Conservation (phyloP, 2,797 vertebrate genomes). For the Pantherophis vulpinus region DNA sequence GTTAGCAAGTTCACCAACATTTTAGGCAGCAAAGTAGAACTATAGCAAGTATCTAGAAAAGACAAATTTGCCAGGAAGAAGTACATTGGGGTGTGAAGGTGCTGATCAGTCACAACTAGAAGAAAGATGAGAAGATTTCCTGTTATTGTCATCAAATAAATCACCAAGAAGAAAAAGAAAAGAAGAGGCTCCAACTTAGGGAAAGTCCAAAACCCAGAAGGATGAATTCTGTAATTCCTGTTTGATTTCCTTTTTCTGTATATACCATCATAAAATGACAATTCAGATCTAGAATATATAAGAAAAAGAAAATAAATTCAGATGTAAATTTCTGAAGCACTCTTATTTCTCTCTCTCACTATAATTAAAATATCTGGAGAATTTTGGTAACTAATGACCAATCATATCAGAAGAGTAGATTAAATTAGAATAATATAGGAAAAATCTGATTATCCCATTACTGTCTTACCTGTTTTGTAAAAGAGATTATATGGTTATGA, state of each 20-base stretch:
- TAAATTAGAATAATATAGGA: neutral
- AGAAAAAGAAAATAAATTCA: neutral
- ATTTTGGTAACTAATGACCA: neutral
- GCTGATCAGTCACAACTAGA: neutral
- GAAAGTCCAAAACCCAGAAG: neutral
- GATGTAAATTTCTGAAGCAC: neutral
- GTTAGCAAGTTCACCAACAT: neutral
- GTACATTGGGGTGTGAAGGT: neutral
- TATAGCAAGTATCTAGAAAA: neutral
- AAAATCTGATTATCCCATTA: neutral
- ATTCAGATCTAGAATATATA: neutral
- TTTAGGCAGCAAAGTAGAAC: neutral
- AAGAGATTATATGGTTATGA: neutral
- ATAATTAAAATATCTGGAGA: neutral
- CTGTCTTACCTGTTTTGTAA: neutral
- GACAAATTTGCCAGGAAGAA: neutral
- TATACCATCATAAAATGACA: neutral
- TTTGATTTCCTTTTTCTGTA: neutral
- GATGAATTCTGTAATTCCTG: neutral
- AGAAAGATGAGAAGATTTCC: neutral
- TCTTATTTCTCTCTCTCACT: neutral
- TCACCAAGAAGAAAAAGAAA: neutral
- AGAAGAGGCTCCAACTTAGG: neutral
- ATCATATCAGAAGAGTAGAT: neutral
- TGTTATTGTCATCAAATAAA: neutral